Conservation (phyloP, 2,888 invertebrate species). For the Candidula unifasciata region DNA sequence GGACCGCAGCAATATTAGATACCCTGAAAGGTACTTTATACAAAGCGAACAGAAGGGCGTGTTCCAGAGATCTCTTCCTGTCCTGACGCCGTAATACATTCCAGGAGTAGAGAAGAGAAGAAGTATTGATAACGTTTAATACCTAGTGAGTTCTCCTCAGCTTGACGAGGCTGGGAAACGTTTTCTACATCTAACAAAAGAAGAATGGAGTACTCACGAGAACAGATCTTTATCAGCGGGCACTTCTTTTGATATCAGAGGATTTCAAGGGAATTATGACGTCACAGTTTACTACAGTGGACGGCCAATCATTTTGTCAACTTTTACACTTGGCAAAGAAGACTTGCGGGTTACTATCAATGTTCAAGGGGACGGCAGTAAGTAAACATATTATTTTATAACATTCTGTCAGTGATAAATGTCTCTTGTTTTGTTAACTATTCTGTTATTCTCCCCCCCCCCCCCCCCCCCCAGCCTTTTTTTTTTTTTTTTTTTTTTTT, state of each 20-base stretch:
- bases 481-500: no score
- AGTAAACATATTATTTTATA: not conserved
- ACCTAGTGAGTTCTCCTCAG: slow-evolving; percentile 49
- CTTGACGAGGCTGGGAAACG: slow-evolving; percentile 55
- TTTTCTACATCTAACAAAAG: slow-evolving; percentile 53
- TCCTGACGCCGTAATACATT: no score
- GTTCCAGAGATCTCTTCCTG: no score
- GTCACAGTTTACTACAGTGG: slow-evolving; percentile 55
- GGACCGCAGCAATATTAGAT: no score
- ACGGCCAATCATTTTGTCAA: slow-evolving; percentile 33
- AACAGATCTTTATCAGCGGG: slow-evolving; percentile 48
- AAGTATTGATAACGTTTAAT: no score
- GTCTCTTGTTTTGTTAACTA: no score
- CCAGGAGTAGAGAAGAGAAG: no score
- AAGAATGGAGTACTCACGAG: slow-evolving; percentile 59
- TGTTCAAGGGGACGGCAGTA: slow-evolving; percentile 39
- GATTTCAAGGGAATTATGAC: slow-evolving; percentile 59
- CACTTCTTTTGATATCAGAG: slow-evolving; percentile 51
- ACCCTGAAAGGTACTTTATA: no score
- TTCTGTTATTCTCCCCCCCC: no score
- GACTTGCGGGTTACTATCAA: slow-evolving; percentile 35
- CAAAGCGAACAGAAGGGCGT: no score
- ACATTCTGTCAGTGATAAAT: no score
- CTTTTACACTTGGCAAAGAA: slow-evolving; percentile 49
- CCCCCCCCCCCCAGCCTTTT: no score